Percentiles rank a stretch among this genome's conserved stretches.
Evolutionary conservation across 2,113 vertebrate species (phyloP).

Genomic region (Ciconia stormi): DNA sequence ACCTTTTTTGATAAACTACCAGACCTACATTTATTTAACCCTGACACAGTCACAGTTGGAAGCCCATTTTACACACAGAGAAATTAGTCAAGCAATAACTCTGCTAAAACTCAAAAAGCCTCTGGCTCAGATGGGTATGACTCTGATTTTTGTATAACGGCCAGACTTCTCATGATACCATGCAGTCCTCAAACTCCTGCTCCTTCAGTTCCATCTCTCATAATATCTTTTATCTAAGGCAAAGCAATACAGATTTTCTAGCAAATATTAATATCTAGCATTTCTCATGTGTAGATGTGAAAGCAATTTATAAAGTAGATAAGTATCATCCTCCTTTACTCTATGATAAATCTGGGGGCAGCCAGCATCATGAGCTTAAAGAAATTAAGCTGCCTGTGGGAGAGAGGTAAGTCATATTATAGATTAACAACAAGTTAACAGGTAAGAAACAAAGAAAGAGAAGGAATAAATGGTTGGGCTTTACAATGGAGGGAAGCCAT

Average conservation of each 20-base stretch:
- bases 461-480: neutral
- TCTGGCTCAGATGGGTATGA: neutral
- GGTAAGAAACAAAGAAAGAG: neutral
- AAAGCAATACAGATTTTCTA: neutral
- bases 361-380: neutral
- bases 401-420: neutral
- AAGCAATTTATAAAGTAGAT: conserved; percentile 5
- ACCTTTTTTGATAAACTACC: conserved; percentile 33
- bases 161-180: neutral
- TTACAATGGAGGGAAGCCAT: neutral
- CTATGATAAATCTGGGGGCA: neutral
- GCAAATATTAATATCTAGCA: neutral
- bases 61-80: conserved; percentile 6
- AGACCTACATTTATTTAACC: conserved; percentile 39
- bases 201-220: neutral
- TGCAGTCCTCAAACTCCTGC: neutral
- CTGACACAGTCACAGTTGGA: neutral
- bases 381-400: neutral
- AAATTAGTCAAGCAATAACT: conserved; percentile 54
- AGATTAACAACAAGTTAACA: neutral
- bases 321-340: neutral
- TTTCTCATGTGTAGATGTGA: neutral
- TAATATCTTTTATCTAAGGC: neutral
- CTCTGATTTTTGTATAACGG: neutral
- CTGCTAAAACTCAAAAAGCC: neutral